Evolutionary conservation across 2,113 vertebrate species (phyloP).

Genomic region (Furnarius figulus): DNA sequence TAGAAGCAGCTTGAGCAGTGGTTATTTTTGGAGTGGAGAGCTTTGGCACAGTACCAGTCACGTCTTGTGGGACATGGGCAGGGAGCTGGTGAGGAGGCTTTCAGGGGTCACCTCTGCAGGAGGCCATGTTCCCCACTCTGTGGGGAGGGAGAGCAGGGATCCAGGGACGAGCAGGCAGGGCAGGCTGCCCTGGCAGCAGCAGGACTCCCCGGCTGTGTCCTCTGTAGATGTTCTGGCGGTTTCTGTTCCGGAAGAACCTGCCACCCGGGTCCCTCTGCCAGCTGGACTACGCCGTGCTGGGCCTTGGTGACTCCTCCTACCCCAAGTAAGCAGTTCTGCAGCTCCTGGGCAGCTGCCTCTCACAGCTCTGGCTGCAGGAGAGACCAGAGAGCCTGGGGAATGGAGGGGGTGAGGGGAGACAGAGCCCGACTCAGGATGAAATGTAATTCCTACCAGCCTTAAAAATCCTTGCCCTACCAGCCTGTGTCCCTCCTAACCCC

Average conservation of each 20-base stretch:
- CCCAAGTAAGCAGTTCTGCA: constrained; percentile 81
- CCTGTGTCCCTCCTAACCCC: not conserved
- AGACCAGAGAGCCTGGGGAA: not conserved
- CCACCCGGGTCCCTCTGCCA: constrained; percentile 80
- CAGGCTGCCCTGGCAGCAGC: not conserved
- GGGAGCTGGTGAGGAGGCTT: not conserved
- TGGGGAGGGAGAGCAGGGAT: not conserved
- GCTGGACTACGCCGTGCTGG: constrained; percentile 88
- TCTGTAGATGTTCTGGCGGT: constrained; percentile 89
- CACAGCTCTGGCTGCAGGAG: not conserved
- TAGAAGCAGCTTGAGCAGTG: not conserved
- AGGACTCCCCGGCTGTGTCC: not conserved
- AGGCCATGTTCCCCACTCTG: fast-evolving
- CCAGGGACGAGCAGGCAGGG: not conserved
- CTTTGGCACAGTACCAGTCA: not conserved
- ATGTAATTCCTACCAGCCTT: not conserved
- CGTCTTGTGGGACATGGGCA: fast-evolving
- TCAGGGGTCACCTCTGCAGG: not conserved
- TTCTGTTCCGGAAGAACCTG: constrained; percentile 90
- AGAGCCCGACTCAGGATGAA: not conserved
- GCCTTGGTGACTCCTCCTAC: constrained; percentile 95
- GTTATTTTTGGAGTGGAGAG: not conserved
- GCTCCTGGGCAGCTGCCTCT: not conserved
- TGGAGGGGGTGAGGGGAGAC: not conserved
- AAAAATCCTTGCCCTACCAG: not conserved